phyloP scores from a whole-genome alignment of 2,888 invertebrate species.

The Spialia ferax region DNA sequence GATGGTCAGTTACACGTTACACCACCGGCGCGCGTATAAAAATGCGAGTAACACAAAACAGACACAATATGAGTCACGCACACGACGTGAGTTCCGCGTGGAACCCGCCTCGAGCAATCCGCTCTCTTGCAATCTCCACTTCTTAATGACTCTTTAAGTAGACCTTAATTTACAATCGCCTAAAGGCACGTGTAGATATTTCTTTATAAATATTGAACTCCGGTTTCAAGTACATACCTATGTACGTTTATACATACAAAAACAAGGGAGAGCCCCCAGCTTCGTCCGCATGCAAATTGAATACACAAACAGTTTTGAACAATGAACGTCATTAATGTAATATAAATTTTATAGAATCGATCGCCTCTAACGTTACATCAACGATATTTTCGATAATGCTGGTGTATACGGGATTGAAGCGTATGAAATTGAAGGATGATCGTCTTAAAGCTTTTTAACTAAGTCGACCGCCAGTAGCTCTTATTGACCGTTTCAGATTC shows the following conservation, averaged over 20 bases:
- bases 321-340: too few species aligned
- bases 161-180: neutral
- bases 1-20: constrained; percentile 38
- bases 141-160: constrained; percentile 2
- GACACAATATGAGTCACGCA: constrained; percentile 48
- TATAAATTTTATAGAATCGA: neutral
- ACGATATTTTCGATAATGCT: neutral
- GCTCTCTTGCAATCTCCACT: neutral
- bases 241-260: neutral
- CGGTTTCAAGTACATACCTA: neutral
- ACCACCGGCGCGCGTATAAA: constrained; percentile 35
- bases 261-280: neutral
- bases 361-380: too few species aligned
- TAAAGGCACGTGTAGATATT: neutral
- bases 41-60: constrained; percentile 42
- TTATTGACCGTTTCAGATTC: too few species aligned
- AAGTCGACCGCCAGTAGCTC: too few species aligned
- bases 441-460: too few species aligned
- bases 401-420: neutral
- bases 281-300: neutral
- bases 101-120: constrained; percentile 14
- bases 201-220: neutral
- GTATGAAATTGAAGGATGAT: too few species aligned
- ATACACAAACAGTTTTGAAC: too few species aligned
- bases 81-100: constrained; percentile 33